phyloP scores from a whole-genome alignment of 2,113 vertebrate species.

The Percopsis transmontana region DNA sequence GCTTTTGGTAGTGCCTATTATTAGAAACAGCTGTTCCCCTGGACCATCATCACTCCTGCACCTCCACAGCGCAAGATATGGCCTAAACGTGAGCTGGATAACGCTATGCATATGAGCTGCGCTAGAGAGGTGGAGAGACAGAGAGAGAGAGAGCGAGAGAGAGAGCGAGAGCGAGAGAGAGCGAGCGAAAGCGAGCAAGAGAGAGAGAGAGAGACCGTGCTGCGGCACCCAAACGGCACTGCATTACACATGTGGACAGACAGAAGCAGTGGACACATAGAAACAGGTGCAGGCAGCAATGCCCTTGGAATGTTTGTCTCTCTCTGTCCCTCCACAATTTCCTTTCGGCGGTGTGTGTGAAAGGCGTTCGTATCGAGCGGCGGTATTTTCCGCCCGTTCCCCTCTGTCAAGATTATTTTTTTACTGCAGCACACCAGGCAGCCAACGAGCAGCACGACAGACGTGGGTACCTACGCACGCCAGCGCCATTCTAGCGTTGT shows the following conservation, averaged over 20 bases:
- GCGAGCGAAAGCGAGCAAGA: background rate
- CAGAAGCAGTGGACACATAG: no score
- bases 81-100: slow-evolving; percentile 41
- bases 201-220: background rate
- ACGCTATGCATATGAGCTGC: slow-evolving; percentile 21
- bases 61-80: slow-evolving; percentile 16
- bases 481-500: slow-evolving; percentile 10
- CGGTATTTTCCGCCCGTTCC: no score
- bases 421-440: slow-evolving; percentile 5
- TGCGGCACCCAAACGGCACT: background rate
- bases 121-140: background rate
- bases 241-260: background rate
- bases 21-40: slow-evolving; percentile 50
- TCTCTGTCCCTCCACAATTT: background rate
- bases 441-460: slow-evolving; percentile 4
- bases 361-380: no score
- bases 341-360: no score
- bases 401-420: no score
- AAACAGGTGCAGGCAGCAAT: background rate
- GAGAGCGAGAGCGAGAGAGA: background rate
- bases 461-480: slow-evolving; percentile 14
- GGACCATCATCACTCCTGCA: slow-evolving; percentile 23
- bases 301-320: slow-evolving; percentile 6
- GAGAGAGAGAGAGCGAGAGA: background rate
- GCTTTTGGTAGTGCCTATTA: slow-evolving; percentile 46